Conservation (phyloP, 92 coral and sea anemone genomes). For the Montipora capitata region DNA sequence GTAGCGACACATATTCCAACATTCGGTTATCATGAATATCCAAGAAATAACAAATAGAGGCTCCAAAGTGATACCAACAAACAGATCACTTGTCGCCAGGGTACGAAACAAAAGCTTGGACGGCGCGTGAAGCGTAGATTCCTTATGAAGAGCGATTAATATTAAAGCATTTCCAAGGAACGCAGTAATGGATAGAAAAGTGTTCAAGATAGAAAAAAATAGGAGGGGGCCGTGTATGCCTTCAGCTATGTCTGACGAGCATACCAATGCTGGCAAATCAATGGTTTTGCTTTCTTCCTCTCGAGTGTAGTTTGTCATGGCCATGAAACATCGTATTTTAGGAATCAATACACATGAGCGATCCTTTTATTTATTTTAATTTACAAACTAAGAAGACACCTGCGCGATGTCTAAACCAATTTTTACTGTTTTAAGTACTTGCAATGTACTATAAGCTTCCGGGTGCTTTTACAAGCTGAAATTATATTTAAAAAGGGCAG, state of each 20-base stretch:
- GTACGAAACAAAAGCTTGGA: constrained; percentile 3
- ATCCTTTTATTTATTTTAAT: too few relatives aligned
- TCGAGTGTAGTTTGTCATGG: background rate
- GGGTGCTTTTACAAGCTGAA: too few relatives aligned
- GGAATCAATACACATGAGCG: too few relatives aligned
- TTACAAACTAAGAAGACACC: too few relatives aligned
- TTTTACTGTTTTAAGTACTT: too few relatives aligned
- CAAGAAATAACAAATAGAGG: background rate
- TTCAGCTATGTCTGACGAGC: background rate
- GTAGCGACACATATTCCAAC: background rate
- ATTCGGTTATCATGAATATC: background rate
- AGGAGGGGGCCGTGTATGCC: background rate
- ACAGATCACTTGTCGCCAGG: background rate
- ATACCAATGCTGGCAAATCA: background rate
- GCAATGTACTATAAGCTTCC: too few relatives aligned
- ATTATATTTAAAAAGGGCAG: too few relatives aligned
- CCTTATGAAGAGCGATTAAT: background rate
- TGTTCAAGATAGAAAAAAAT: background rate
- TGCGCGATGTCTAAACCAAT: too few relatives aligned
- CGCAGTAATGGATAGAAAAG: background rate
- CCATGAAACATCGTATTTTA: background rate
- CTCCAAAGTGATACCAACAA: background rate
- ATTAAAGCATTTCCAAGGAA: background rate
- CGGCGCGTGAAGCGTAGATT: background rate
- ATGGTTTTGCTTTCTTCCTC: background rate